These are phyloP conservation scores for Coregonus sp. DNA, from an alignment of 2,797 vertebrate species.

Conservation along the genomic window DNA sequence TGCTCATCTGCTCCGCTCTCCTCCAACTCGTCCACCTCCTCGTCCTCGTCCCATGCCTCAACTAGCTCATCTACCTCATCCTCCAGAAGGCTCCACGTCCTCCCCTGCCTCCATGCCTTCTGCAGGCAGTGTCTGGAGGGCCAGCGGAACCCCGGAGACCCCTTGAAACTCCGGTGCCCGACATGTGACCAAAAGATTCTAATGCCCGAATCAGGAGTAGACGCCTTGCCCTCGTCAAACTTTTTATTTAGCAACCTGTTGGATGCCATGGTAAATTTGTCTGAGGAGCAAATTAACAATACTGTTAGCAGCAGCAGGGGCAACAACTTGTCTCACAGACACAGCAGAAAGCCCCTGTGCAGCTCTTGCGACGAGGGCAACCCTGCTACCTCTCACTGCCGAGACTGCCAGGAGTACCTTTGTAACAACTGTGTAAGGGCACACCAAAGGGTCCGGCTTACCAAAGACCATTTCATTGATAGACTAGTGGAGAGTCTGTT, in stretches of 20 bases:
- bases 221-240: constrained; percentile 82
- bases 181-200: constrained; percentile 85
- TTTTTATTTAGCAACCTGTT: constrained; percentile 85
- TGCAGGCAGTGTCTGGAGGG: constrained; percentile 85
- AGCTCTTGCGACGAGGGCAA: constrained; percentile 85
- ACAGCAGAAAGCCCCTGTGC: constrained; percentile 69
- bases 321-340: constrained; percentile 51
- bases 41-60: constrained; percentile 82
- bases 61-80: constrained; percentile 72
- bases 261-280: constrained; percentile 79
- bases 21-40: constrained; percentile 82
- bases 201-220: constrained; percentile 82
- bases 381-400: constrained; percentile 81
- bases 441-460: constrained; percentile 85
- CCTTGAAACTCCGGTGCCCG: constrained; percentile 82
- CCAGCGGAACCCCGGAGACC: constrained; percentile 74
- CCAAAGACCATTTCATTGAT: constrained; percentile 88
- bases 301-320: constrained; percentile 59
- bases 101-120: constrained; percentile 86
- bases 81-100: constrained; percentile 79
- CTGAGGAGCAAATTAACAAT: constrained; percentile 72
- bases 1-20: constrained; percentile 83
- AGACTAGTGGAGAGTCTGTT: constrained; percentile 67
- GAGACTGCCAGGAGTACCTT: constrained; percentile 86
- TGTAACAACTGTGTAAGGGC: constrained; percentile 86